These are phyloP conservation scores for Isichthys henryi DNA, from an alignment of 2,113 vertebrate species.

Conservation along the genomic window DNA sequence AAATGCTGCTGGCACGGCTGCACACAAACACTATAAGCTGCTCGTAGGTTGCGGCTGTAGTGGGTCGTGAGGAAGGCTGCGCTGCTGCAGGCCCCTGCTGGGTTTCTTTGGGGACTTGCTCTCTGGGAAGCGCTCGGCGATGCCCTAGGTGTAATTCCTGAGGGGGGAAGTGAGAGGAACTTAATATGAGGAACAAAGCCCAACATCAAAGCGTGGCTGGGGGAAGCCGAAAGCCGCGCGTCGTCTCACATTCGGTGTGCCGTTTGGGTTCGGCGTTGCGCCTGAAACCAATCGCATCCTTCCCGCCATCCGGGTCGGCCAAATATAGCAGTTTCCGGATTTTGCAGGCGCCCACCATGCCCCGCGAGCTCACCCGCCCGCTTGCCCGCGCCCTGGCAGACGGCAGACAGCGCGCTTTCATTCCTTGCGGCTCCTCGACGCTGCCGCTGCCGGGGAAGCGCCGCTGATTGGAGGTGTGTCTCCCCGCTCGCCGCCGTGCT, in stretches of 20 bases:
- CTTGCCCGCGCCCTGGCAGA: not conserved
- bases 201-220: not conserved
- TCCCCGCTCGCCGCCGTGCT: not conserved
- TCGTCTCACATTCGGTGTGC: not conserved
- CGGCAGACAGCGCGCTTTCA: not conserved
- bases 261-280: not conserved
- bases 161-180: not conserved
- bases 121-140: not conserved
- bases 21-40: not conserved
- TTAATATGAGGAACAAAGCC: slow-evolving; percentile 1
- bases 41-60: not conserved
- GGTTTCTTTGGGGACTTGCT: not conserved
- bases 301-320: not conserved
- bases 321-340: slow-evolving; percentile 2
- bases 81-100: not conserved
- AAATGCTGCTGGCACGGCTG: not conserved
- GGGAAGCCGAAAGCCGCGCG: not conserved
- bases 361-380: not conserved
- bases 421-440: not conserved
- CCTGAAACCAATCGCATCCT: not conserved
- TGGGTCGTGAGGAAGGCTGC: not conserved
- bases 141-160: not conserved
- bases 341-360: not conserved
- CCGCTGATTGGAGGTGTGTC: not conserved
- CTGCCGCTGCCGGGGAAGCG: not conserved